Evolutionary conservation across 1,140 invertebrate species (phyloP).

Genomic region (Idris sp.): DNA sequence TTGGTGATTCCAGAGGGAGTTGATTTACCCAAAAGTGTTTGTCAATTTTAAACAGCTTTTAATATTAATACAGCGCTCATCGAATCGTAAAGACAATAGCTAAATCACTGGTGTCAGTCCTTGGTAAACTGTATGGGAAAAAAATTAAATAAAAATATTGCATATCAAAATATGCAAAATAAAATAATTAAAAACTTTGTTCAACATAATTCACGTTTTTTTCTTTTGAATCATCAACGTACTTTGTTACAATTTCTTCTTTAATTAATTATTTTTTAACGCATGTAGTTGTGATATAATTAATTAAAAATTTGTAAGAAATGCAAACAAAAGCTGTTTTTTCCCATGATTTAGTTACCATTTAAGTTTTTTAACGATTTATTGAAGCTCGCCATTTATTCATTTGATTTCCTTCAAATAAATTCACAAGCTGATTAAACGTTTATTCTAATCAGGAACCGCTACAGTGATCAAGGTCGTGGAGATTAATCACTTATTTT

Average conservation of each 20-base stretch:
- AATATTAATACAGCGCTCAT: slow-evolving; percentile 30
- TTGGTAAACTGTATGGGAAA: slow-evolving; percentile 51
- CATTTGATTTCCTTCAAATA: slow-evolving; percentile 55
- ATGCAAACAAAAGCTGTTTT: slow-evolving; percentile 10
- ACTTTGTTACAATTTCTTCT: too few species aligned
- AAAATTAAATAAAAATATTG: slow-evolving; percentile 38
- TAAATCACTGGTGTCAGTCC: slow-evolving; percentile 54
- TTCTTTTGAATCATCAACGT: too few species aligned
- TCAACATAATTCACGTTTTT: too few species aligned
- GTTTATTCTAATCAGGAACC: slow-evolving; percentile 41
- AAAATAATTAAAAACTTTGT: too few species aligned
- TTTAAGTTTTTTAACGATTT: slow-evolving; percentile 58
- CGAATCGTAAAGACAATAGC: slow-evolving; percentile 53
- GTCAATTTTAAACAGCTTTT: slow-evolving; percentile 23
- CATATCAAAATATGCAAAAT: too few species aligned
- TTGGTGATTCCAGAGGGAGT: slow-evolving; percentile 8
- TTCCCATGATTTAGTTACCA: slow-evolving; percentile 47
- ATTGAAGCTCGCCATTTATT: slow-evolving; percentile 60
- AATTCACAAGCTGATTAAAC: slow-evolving; percentile 54
- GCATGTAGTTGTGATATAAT: too few species aligned
- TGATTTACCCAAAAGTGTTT: slow-evolving; percentile 12
- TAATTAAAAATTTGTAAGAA: too few species aligned
- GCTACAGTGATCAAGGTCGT: slow-evolving; percentile 19
- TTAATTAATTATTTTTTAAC: too few species aligned
- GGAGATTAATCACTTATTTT: slow-evolving; percentile 15